A percentile compares a stretch with the other conserved stretches of the same genome.
phyloP scores from a whole-genome alignment of 1,140 invertebrate species.

The Bombus polaris region DNA sequence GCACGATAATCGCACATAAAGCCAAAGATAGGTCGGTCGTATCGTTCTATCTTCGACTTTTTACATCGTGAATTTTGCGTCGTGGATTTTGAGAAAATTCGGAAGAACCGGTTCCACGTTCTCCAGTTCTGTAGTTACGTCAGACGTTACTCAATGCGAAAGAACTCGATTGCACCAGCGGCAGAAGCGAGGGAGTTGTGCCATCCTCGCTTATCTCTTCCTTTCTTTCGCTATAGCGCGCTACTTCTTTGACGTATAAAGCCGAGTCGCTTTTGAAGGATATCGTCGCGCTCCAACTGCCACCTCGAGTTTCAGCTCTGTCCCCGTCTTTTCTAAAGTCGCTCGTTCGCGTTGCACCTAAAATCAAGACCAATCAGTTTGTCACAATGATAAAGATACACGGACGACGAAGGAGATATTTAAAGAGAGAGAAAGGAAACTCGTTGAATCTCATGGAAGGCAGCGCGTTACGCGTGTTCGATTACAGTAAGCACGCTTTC shows the following conservation, averaged over 20 bases:
- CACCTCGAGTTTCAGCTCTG: no score
- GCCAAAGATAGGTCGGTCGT: no score
- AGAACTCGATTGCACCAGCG: conserved; percentile 47
- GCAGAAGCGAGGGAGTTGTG: conserved; percentile 37
- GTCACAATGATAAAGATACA: no score
- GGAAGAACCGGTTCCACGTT: conserved; percentile 46
- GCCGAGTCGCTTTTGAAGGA: no score
- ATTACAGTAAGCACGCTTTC: conserved; percentile 76
- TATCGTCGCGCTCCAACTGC: no score
- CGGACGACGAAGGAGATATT: no score
- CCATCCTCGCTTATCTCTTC: background rate
- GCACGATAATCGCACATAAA: no score
- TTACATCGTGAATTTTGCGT: no score
- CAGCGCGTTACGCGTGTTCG: conserved; percentile 55
- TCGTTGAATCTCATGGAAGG: conserved; percentile 15
- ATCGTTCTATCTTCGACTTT: background rate
- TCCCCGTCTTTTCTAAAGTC: no score
- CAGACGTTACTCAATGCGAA: conserved; percentile 70
- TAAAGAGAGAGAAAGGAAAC: background rate
- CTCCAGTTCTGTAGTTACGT: conserved; percentile 58
- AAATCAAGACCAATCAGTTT: no score
- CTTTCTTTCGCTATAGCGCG: background rate
- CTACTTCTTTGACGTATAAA: background rate
- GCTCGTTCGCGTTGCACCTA: no score
- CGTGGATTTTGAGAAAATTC: background rate